phyloP scores from a whole-genome alignment of 2,797 vertebrate genomes.

The Periophthalmus magnuspinnatus region DNA sequence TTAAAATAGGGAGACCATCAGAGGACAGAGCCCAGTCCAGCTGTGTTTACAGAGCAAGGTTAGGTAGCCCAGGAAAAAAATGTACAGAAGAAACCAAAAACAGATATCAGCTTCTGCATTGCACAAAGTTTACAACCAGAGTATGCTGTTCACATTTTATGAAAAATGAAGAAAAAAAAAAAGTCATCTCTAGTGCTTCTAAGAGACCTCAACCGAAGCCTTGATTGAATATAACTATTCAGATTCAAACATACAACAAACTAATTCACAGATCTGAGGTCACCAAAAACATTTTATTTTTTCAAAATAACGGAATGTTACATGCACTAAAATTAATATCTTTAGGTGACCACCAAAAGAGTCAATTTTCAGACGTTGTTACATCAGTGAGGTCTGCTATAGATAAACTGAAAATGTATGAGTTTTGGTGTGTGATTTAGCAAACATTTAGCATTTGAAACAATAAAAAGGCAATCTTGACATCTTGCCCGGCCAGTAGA shows the following conservation, averaged over 20 bases:
- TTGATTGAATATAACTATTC: too few relatives aligned
- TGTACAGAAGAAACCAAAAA: slow-evolving; percentile 72
- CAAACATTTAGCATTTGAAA: slow-evolving; percentile 77
- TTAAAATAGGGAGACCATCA: slow-evolving; percentile 78
- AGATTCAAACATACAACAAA: background rate
- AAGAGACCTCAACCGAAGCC: too few relatives aligned
- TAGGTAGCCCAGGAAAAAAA: slow-evolving; percentile 53
- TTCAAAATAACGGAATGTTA: too few relatives aligned
- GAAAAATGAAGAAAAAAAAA: background rate
- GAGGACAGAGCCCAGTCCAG: slow-evolving; percentile 80
- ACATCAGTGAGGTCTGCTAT: background rate
- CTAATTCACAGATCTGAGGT: background rate
- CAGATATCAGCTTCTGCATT: slow-evolving; percentile 31
- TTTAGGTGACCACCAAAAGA: too few relatives aligned
- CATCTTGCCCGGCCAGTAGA: slow-evolving; percentile 82
- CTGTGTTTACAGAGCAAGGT: slow-evolving; percentile 69
- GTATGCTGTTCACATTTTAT: slow-evolving; percentile 50
- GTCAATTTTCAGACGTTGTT: too few relatives aligned
- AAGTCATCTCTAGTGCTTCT: background rate
- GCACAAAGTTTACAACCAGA: slow-evolving; percentile 30
- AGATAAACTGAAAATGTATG: background rate
- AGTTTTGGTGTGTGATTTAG: slow-evolving; percentile 65
- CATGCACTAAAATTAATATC: too few relatives aligned
- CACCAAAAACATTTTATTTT: background rate
- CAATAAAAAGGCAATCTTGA: slow-evolving; percentile 84